phyloP scores from a whole-genome alignment of 2,797 vertebrate genomes.

The Platalea minor region DNA sequence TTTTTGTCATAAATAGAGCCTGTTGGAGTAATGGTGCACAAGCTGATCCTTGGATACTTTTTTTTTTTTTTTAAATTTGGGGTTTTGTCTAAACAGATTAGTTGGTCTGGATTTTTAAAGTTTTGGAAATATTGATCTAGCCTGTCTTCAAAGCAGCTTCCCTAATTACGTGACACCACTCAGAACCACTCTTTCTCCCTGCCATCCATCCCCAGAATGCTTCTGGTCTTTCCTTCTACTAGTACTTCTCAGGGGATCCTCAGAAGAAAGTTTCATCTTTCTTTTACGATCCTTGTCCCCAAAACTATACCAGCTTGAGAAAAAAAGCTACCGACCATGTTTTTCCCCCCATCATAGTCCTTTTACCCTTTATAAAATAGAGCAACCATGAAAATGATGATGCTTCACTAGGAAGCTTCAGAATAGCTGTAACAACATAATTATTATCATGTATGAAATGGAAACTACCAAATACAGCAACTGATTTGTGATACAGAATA shows the following conservation, averaged over 20 bases:
- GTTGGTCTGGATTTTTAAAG: not conserved
- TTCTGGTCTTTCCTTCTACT: not conserved
- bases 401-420: not conserved
- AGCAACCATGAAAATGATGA: not conserved
- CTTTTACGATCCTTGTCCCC: not conserved
- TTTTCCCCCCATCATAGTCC: too few species aligned
- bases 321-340: not conserved
- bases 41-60: not conserved
- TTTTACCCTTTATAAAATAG: not conserved
- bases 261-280: not conserved
- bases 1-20: not conserved
- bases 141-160: not conserved
- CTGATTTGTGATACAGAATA: not conserved
- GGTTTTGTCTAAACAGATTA: not conserved
- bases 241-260: not conserved
- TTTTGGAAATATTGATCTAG: not conserved
- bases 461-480: not conserved
- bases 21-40: not conserved
- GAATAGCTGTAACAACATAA: not conserved
- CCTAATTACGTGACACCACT: not conserved
- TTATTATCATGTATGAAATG: not conserved
- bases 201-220: accelerated
- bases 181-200: not conserved
- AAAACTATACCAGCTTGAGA: not conserved
- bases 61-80: not conserved